phyloP scores from a whole-genome alignment of 2,888 invertebrate species.

The Halictus ligatus region DNA sequence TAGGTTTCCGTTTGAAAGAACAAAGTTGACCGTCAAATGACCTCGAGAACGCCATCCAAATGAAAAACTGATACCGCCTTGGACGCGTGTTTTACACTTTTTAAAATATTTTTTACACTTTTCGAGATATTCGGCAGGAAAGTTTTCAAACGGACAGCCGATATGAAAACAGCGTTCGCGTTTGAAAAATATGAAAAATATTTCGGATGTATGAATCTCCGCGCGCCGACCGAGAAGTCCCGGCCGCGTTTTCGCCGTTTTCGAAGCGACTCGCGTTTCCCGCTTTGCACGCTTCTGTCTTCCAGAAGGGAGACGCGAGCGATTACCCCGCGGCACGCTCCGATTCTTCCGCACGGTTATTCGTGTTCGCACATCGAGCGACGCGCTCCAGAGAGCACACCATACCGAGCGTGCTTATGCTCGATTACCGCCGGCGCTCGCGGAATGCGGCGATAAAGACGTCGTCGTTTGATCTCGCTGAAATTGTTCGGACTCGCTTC shows the following conservation, averaged over 20 bases:
- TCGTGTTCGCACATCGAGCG: neutral
- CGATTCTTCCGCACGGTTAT: neutral
- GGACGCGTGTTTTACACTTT: too few relatives aligned
- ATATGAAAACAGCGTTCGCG: too few relatives aligned
- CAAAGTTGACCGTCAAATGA: too few relatives aligned
- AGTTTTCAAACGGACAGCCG: too few relatives aligned
- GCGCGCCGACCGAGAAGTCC: neutral
- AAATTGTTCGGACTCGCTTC: neutral
- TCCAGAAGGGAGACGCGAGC: neutral
- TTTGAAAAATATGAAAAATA: too few relatives aligned
- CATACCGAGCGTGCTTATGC: neutral
- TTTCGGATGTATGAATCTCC: too few relatives aligned
- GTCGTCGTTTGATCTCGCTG: neutral
- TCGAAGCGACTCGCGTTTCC: neutral
- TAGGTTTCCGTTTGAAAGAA: too few relatives aligned
- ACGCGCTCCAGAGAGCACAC: neutral
- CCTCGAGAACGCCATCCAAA: too few relatives aligned
- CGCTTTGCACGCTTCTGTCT: neutral
- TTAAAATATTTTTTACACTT: too few relatives aligned
- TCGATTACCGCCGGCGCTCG: neutral
- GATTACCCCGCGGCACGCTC: slow-evolving; percentile 5
- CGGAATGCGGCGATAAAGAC: neutral
- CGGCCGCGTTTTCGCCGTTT: neutral
- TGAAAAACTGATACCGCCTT: too few relatives aligned
- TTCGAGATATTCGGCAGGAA: too few relatives aligned